phyloP scores from a whole-genome alignment of 1,140 invertebrate species.

The Sarcophaga bullata region DNA sequence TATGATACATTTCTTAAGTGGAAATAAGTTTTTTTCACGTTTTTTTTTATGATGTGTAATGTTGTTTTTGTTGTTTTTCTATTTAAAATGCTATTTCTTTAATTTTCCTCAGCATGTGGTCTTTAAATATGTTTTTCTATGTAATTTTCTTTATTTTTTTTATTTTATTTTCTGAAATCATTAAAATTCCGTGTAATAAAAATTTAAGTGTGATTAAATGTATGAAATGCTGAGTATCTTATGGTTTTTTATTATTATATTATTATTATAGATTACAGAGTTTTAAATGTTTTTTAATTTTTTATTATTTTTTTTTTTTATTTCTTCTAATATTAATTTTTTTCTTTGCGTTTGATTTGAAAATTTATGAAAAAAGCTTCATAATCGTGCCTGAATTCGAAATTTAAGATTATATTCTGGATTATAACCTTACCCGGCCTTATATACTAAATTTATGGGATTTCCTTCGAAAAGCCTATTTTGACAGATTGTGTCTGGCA shows the following conservation, averaged over 20 bases:
- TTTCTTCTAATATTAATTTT: not conserved
- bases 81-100: too few relatives aligned
- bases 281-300: not conserved
- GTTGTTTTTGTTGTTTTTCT: not conserved
- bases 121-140: not conserved
- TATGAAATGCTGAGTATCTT: not conserved
- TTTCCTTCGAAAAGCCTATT: too few relatives aligned
- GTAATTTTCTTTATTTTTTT: not conserved
- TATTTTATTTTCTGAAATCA: not conserved
- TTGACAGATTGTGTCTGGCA: too few relatives aligned
- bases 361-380: not conserved
- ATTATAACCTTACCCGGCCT: too few relatives aligned
- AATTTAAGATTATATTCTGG: not conserved
- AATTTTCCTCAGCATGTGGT: constrained; percentile 5
- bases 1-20: too few relatives aligned
- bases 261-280: not conserved
- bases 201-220: not conserved
- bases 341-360: not conserved
- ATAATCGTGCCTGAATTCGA: not conserved
- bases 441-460: too few relatives aligned
- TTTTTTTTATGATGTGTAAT: not conserved
- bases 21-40: not conserved
- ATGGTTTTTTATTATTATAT: not conserved
- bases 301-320: not conserved
- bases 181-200: constrained; percentile 9